Percentiles rank a stretch among this genome's conserved stretches.
Evolutionary conservation across 1,140 invertebrate genomes (phyloP).

Genomic region (Temnothorax nylanderi): DNA sequence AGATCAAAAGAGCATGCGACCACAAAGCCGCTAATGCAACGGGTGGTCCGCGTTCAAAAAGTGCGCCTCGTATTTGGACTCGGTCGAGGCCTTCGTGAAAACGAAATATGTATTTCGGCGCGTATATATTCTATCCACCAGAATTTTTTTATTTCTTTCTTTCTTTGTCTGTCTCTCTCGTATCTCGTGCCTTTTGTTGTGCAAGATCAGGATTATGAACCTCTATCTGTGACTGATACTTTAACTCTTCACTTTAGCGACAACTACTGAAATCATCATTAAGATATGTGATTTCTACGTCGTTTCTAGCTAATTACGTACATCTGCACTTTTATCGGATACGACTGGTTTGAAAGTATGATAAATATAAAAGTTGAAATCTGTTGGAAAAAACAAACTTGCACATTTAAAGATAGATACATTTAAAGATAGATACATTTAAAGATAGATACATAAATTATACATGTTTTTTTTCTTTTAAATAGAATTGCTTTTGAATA

Average conservation of each 20-base stretch:
- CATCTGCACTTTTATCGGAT: background rate
- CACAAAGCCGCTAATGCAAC: constrained; percentile 83
- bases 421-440: background rate
- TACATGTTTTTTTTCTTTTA: too few species aligned
- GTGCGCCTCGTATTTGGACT: constrained; percentile 55
- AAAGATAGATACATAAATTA: too few species aligned
- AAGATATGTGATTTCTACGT: background rate
- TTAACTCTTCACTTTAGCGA: constrained; percentile 9
- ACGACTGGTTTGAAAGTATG: background rate
- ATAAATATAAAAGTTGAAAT: background rate
- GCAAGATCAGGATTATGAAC: background rate
- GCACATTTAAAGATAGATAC: too few species aligned
- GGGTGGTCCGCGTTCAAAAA: constrained; percentile 76
- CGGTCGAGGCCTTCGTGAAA: constrained; percentile 39
- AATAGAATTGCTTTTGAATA: too few species aligned
- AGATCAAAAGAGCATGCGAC: constrained; percentile 84
- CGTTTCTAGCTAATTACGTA: background rate
- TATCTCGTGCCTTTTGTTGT: background rate
- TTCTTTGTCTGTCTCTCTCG: background rate
- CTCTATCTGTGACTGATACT: background rate
- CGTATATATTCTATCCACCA: background rate
- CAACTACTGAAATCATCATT: constrained; percentile 30
- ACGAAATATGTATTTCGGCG: constrained; percentile 50
- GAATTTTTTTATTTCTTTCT: background rate
- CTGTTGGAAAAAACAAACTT: background rate